Conservation (phyloP, 2,888 invertebrate genomes). For the Thecocarcelia acutangulata region DNA sequence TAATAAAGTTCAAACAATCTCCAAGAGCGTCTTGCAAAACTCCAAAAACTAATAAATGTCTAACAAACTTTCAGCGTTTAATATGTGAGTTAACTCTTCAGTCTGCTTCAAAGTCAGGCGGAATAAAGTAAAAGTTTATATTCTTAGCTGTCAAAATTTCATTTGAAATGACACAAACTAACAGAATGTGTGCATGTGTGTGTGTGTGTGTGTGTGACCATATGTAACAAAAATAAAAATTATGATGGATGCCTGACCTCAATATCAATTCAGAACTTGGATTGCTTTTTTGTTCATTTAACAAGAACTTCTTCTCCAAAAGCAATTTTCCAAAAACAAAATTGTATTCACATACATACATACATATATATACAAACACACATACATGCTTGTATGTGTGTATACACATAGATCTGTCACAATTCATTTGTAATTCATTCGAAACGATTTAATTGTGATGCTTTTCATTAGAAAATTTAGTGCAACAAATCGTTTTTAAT, state of each 20-base stretch:
- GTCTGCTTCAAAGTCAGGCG: conserved; percentile 25
- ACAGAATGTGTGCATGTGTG: conserved; percentile 4
- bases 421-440: conserved; percentile 44
- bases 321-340: conserved; percentile 34
- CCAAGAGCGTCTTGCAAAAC: neutral
- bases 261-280: conserved; percentile 50
- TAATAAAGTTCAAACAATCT: conserved; percentile 4
- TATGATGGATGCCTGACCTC: conserved; percentile 65
- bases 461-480: conserved; percentile 60
- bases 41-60: neutral
- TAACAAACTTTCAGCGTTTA: conserved; percentile 3
- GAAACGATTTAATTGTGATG: conserved; percentile 52
- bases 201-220: too few relatives aligned
- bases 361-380: too few relatives aligned
- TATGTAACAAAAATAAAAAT: conserved; percentile 10
- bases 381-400: too few relatives aligned
- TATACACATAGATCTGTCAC: too few relatives aligned
- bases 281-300: conserved; percentile 24
- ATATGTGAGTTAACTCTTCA: neutral
- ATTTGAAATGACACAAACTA: conserved; percentile 46
- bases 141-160: conserved; percentile 34
- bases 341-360: too few relatives aligned
- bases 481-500: conserved; percentile 67
- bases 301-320: conserved; percentile 22
- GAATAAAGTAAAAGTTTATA: conserved; percentile 36